Base-by-base conservation (phyloP, 2,888 invertebrate genomes). In the Meiosimyza platycephala region DNA sequence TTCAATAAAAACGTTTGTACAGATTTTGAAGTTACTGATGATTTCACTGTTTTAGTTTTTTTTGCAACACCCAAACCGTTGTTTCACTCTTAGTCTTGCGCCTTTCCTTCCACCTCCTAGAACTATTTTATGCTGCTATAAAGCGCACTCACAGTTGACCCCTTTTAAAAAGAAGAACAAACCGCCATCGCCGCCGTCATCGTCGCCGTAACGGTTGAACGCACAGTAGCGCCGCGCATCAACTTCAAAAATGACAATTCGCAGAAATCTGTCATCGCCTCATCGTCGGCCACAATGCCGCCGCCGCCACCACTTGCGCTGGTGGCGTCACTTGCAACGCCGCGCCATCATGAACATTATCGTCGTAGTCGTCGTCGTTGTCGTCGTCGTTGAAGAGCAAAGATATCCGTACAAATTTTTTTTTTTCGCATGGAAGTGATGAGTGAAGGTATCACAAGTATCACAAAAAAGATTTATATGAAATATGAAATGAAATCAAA, bases 251-350 rank as follows among this genome's bases (percentile, higher is more conserved):
- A 75, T 81, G 81, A 81, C 81, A 83, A 83, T 84, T 84, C 84
- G 82, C 80, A 78, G 84, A 84, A 84, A 84, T 84, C 84, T 84
- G 84, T 84, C 84, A 84, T 84, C 84, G 81, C 82, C 81, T 80
- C 83, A 83, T 83, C 84, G 82, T 82, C 81, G 79, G 28, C 22
- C 59, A 48, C 59, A 59, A 52, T 28, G 55, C 40, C 40, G 55
- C 55, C 50, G 40, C 55, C 59, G 50, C 57, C n/a, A n/a, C n/a
- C 51, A 33, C 28, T n/a, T 50, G 60, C 57, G 55, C 40, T 51
- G 60, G 18, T 15, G 59, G 65, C 65, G 65, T 65, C 33, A 57
- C 71, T 62, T 18, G 65, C 51, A 51, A 71, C 64, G 71, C 64
- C 63, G 55, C 55, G 22, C 55, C 55, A 64, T n/a, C 54, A 40